These are phyloP conservation scores for Chorisops tibialis DNA, from an alignment of 2,888 invertebrate genomes.

Conservation along the genomic window DNA sequence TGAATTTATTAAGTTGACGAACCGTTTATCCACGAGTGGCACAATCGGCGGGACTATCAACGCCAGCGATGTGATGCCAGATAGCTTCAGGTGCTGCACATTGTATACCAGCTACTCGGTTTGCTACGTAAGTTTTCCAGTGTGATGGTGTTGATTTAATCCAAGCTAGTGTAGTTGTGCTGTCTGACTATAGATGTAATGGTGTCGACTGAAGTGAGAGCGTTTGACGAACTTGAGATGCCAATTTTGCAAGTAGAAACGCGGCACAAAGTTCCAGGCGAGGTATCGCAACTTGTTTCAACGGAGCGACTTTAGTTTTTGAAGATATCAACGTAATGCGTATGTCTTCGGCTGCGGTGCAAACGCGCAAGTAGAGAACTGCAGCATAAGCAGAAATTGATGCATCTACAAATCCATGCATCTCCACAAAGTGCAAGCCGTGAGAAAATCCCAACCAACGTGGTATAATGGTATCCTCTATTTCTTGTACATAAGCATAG, in stretches of 20 bases:
- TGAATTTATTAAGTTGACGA: not conserved
- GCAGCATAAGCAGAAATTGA: not conserved
- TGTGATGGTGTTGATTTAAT: constrained; percentile 13
- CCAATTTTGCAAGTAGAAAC: not conserved
- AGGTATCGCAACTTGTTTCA: constrained; percentile 16
- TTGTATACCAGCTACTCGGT: constrained; percentile 19
- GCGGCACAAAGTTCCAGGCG: constrained; percentile 10
- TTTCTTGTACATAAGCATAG: too few species aligned
- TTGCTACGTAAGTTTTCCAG: constrained; percentile 27
- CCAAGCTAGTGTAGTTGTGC: constrained; percentile 21
- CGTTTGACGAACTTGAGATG: not conserved
- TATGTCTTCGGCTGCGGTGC: not conserved
- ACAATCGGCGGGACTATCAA: not conserved
- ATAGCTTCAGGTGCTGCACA: too few species aligned
- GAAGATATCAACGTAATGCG: not conserved
- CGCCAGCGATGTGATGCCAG: constrained; percentile 13
- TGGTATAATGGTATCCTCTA: constrained; percentile 11
- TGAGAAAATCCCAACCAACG: constrained; percentile 26
- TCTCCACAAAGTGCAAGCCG: too few species aligned
- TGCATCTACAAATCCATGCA: constrained; percentile 22
- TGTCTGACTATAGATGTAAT: constrained; percentile 18
- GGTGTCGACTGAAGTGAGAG: not conserved
- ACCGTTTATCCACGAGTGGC: too few species aligned
- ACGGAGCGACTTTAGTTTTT: not conserved
- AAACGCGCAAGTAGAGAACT: not conserved